Evolutionary conservation across 2,888 invertebrate genomes (phyloP).

Genomic region (Augochlorella aurata): DNA sequence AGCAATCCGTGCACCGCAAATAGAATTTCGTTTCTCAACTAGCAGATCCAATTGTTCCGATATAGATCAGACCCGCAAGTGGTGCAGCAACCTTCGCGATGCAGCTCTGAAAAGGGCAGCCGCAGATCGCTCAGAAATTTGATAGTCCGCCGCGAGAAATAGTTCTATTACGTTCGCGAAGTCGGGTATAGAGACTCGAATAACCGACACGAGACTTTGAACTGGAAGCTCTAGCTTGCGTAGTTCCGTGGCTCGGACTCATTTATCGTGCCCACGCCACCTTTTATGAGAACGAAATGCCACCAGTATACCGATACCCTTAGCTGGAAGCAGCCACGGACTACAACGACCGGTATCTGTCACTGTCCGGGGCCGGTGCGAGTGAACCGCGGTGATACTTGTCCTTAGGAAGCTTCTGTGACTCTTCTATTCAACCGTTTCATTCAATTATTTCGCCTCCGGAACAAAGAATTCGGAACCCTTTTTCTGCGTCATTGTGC

Average conservation of each 20-base stretch:
- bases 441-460: conserved; percentile 1
- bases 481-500: not conserved
- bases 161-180: conserved; percentile 43
- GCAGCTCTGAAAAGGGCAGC: not conserved
- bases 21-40: not conserved
- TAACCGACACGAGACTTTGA: conserved; percentile 34
- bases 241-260: conserved; percentile 65
- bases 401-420: conserved; percentile 49
- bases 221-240: conserved; percentile 60
- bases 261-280: conserved; percentile 67
- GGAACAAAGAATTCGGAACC: not conserved
- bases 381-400: conserved; percentile 49
- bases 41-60: conserved; percentile 1
- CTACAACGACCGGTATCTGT: conserved; percentile 67
- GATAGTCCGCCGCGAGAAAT: conserved; percentile 38
- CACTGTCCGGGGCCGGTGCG: conserved; percentile 62
- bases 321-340: conserved; percentile 48
- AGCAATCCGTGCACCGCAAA: too few species aligned
- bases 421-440: conserved; percentile 7
- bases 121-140: conserved; percentile 38
- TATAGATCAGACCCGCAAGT: not conserved
- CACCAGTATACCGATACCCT: conserved; percentile 75
- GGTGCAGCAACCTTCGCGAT: not conserved
- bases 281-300: conserved; percentile 69
- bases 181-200: conserved; percentile 38